Evolutionary conservation across 2,797 vertebrate species (phyloP), one percentile per base, ranked within the genome.

Genomic region (Platyrinchus mystaceus): DNA sequence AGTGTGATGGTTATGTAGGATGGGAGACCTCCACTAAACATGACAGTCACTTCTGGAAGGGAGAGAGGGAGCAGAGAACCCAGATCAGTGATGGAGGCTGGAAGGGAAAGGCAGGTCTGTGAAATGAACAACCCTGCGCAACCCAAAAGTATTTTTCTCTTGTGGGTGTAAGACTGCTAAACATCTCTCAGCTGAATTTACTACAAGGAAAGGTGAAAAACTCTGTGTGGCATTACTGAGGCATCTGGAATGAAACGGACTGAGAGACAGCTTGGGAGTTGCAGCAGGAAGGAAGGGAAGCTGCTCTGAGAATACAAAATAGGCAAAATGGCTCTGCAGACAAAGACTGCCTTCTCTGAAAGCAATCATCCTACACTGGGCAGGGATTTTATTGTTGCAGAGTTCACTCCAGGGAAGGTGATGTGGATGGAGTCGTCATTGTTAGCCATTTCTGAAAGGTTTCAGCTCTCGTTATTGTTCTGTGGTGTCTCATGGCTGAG

Each of bases 381-480:
- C 83, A 90, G 73, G 85, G 87, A 96, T 96, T 96, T 94, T 92
- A 91, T 95, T 97, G 95, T 97, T 97, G 89, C 90, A 52, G 91
- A 95, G 59, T 73, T 95, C 70, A n/a, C 95, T 80, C 66, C 87
- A 59, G 79, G 91, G 95, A 97, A 94, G 94, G 18, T 5, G 6
- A 90, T 93, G 94, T 96, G 94, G 85, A 97, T 96, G 94, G 97
- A 98, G 95, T 91, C 34, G 1, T 97, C 89, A 85, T 74, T 96
- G 94, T 93, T 84, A 95, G 80, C 22, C 89, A 77, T 89, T 89
- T 80, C 88, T 77, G 84, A 93, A 90, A 94, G 96, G 95, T 53
- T 94, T 91, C 85, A 93, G 87, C 94, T 96, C 91, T 80, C 73
- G 46, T 96, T 95, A 97, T 97, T 96, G 92, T 96, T 95, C 88